Evolutionary conservation across 2,797 vertebrate genomes (phyloP).

Genomic region (Danio jaintianensis): DNA sequence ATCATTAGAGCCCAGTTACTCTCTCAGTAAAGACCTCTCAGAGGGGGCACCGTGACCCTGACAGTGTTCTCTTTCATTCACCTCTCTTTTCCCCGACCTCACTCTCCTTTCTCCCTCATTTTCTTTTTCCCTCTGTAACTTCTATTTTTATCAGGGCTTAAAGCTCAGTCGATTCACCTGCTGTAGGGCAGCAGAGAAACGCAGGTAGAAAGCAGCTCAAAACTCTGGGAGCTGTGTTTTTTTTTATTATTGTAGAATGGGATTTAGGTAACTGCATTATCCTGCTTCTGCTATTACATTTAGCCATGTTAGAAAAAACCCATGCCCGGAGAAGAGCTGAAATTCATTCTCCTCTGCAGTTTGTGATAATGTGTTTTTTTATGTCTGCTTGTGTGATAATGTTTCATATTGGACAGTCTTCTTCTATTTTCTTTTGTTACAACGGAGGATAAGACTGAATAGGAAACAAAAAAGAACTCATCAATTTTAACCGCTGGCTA

Average conservation of each 20-base stretch:
- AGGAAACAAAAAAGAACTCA: not conserved
- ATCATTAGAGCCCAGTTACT: conserved; percentile 3
- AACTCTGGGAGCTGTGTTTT: conserved; percentile 16
- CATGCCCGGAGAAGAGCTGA: not conserved
- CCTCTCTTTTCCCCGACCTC: conserved; percentile 6
- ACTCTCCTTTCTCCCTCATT: conserved; percentile 28
- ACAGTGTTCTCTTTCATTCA: conserved; percentile 27
- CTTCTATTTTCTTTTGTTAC: conserved; percentile 12
- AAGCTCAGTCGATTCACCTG: conserved; percentile 18
- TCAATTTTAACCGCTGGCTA: not conserved
- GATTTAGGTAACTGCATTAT: conserved; percentile 50
- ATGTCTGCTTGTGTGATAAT: not conserved
- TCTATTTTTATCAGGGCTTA: conserved; percentile 49
- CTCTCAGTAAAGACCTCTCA: not conserved
- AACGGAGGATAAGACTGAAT: not conserved
- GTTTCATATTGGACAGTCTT: not conserved
- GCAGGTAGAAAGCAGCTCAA: conserved; percentile 20
- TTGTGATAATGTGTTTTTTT: conserved; percentile 22
- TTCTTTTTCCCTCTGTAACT: conserved; percentile 28
- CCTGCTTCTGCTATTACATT: conserved; percentile 36
- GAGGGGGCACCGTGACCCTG: conserved; percentile 23
- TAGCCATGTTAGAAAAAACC: conserved; percentile 12
- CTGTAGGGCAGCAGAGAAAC: conserved; percentile 10
- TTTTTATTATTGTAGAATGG: conserved; percentile 10
- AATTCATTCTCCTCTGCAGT: not conserved